Conservation (phyloP, 2,113 vertebrate species). For the Paraplagusia blochii region DNA sequence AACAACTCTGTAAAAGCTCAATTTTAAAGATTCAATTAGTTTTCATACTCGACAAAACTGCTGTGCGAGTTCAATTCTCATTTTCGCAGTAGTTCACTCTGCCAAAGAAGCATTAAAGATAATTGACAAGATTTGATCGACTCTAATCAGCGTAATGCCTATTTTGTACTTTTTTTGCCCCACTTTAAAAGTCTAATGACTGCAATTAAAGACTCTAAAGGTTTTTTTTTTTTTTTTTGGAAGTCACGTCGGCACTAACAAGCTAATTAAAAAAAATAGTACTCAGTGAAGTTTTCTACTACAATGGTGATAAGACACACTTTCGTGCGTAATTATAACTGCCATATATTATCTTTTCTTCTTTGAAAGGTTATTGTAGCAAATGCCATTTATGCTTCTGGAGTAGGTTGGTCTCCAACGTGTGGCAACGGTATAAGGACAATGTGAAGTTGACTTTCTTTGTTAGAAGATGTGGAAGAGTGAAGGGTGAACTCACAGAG, state of each 20-base stretch:
- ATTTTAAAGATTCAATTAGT: not conserved
- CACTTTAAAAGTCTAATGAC: not conserved
- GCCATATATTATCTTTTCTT: too few species aligned
- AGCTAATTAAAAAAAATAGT: not conserved
- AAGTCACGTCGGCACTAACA: not conserved
- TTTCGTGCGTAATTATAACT: too few species aligned
- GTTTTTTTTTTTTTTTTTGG: not conserved
- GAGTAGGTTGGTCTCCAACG: too few species aligned
- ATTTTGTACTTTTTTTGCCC: not conserved
- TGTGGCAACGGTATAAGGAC: too few species aligned
- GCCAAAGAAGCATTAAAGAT: not conserved
- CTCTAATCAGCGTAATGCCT: not conserved
- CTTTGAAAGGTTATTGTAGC: too few species aligned
- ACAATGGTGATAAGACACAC: too few species aligned
- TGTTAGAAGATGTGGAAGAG: constrained; percentile 14
- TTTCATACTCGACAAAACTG: not conserved
- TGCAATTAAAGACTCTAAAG: not conserved
- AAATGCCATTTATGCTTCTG: too few species aligned
- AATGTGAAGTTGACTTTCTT: constrained; percentile 7
- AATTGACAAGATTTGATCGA: not conserved
- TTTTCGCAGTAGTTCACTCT: not conserved
- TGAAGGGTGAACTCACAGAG: constrained; percentile 12
- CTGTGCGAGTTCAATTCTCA: not conserved
- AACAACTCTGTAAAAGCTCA: not conserved
- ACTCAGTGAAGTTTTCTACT: too few species aligned